Evolutionary conservation across 1,140 invertebrate species (phyloP).

Genomic region (Nasonia vitripennis): DNA sequence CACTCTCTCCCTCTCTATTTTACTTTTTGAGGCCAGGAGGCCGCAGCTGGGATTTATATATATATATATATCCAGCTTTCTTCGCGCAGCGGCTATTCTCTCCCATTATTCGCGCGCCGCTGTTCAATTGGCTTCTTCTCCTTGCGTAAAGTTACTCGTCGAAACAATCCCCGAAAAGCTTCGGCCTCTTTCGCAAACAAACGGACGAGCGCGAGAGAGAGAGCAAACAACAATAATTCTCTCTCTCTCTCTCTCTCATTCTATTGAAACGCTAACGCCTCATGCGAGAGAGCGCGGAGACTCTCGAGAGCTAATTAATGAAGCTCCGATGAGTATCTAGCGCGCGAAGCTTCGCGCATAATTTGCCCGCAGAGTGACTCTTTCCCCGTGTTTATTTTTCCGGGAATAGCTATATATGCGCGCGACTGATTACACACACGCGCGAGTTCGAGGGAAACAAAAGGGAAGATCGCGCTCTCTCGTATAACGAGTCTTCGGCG

Average conservation of each 20-base stretch:
- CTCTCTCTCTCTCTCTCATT: background rate
- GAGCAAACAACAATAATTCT: background rate
- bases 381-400: background rate
- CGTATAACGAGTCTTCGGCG: background rate
- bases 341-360: background rate
- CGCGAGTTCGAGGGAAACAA: background rate
- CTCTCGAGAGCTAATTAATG: background rate
- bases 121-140: slow-evolving; percentile 35
- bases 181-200: background rate
- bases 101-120: background rate
- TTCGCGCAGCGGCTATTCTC: background rate
- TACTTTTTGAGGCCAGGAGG: slow-evolving; percentile 35
- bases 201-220: background rate
- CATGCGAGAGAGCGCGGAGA: background rate
- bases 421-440: background rate
- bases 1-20: slow-evolving; percentile 22
- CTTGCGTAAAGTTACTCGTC: background rate
- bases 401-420: background rate
- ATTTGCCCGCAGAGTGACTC: background rate
- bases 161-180: background rate
- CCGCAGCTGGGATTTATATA: slow-evolving; percentile 23
- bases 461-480: background rate
- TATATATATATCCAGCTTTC: slow-evolving; percentile 22
- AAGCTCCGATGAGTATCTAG: background rate
- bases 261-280: background rate